A percentile compares a stretch with the other conserved stretches of the same genome.
phyloP scores from a whole-genome alignment of 2,888 invertebrate species.

The Cataglyphis rosenhaueri region DNA sequence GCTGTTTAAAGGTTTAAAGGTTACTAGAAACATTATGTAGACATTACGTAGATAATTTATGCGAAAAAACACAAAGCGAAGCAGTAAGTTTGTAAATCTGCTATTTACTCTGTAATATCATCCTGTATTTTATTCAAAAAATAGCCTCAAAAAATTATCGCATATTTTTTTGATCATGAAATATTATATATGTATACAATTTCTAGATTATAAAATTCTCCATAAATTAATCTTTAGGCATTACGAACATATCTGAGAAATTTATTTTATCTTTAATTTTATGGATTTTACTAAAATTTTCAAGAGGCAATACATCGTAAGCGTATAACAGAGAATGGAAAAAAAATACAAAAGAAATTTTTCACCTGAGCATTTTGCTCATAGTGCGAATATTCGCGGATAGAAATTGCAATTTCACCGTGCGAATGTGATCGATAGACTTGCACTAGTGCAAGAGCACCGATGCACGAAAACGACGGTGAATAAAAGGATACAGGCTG shows the following conservation, averaged over 20 bases:
- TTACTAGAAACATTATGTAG: slow-evolving; percentile 27
- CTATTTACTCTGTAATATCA: neutral
- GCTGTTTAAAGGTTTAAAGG: slow-evolving; percentile 64
- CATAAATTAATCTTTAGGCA: slow-evolving; percentile 2
- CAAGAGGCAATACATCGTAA: neutral
- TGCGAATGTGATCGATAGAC: slow-evolving; percentile 51
- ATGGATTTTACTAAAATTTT: neutral
- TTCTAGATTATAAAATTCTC: neutral
- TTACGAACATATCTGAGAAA: neutral
- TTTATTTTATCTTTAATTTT: neutral
- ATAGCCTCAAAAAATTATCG: neutral
- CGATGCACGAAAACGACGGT: slow-evolving; percentile 46
- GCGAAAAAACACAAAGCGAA: neutral
- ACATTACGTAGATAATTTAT: neutral
- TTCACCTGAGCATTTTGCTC: neutral
- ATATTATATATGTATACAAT: neutral
- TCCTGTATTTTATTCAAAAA: neutral
- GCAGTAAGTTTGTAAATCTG: neutral
- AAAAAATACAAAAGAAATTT: neutral
- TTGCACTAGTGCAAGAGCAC: slow-evolving; percentile 42
- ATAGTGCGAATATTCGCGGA: neutral
- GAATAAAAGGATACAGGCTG: slow-evolving; percentile 62
- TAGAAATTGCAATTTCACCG: slow-evolving; percentile 9
- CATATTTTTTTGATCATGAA: neutral
- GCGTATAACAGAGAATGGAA: neutral